A percentile compares a stretch with the other conserved stretches of the same genome.
Evolutionary conservation across 2,888 invertebrate genomes (phyloP).

Genomic region (Drosophila siamana): DNA sequence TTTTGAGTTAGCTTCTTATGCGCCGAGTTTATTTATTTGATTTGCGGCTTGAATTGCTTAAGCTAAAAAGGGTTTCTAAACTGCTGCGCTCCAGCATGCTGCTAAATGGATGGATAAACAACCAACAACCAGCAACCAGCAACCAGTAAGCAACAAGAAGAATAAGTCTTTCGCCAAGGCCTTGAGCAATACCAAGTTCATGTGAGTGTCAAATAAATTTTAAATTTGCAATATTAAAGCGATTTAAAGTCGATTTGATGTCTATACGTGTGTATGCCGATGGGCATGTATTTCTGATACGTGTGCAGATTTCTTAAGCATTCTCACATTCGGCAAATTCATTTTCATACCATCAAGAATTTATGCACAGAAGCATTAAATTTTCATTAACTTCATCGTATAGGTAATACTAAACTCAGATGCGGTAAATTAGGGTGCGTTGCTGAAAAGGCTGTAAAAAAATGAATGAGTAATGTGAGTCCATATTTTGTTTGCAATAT

Average conservation of each 20-base stretch:
- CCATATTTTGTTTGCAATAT: too few relatives aligned
- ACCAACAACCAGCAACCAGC: neutral
- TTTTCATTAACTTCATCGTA: conserved; percentile 4
- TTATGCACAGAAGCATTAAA: conserved; percentile 3
- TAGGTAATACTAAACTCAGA: neutral
- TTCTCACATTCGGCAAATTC: neutral
- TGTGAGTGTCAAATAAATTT: conserved; percentile 20
- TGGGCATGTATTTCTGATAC: conserved; percentile 8
- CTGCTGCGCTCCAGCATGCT: neutral
- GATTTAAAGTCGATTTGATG: conserved; percentile 26
- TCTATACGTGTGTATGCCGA: conserved; percentile 1
- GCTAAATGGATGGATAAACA: conserved; percentile 22
- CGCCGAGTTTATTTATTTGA: conserved; percentile 28
- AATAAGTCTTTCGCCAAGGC: too few relatives aligned
- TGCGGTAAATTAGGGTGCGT: neutral
- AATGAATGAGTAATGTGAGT: neutral
- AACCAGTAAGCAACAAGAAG: too few relatives aligned
- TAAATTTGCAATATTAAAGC: conserved; percentile 18
- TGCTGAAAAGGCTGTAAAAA: neutral
- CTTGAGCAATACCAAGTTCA: neutral
- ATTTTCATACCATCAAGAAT: neutral
- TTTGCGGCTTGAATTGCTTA: conserved; percentile 28
- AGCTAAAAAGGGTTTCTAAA: conserved; percentile 37
- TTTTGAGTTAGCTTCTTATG: conserved; percentile 25
- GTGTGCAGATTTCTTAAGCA: conserved; percentile 6